A percentile compares a stretch with the other conserved stretches of the same genome.
phyloP scores from a whole-genome alignment of 2,797 vertebrate species.

The Enteromius anoplus region DNA sequence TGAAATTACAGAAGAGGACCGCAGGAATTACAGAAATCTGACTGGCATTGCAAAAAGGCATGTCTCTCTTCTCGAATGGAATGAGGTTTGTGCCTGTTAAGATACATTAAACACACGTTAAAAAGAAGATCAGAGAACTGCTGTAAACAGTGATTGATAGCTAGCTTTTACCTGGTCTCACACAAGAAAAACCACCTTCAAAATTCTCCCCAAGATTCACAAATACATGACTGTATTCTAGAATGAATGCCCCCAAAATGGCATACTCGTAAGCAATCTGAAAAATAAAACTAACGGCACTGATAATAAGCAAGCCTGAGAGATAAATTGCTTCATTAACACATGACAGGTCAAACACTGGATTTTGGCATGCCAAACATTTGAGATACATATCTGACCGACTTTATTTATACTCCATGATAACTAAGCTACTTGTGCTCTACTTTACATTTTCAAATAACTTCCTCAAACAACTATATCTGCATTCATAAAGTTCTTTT shows the following conservation, averaged over 20 bases:
- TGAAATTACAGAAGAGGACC: neutral
- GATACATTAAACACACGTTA: neutral
- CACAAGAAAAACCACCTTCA: neutral
- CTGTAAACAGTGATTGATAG: neutral
- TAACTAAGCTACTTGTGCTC: neutral
- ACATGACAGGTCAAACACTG: neutral
- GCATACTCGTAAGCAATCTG: neutral
- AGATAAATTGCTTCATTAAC: neutral
- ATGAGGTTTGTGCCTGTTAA: neutral
- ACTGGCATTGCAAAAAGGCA: neutral
- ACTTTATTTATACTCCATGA: neutral
- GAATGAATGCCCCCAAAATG: neutral
- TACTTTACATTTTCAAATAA: neutral
- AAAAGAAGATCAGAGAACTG: neutral
- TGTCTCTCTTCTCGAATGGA: neutral
- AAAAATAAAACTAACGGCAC: neutral
- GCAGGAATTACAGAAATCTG: neutral
- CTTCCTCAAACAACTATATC: neutral
- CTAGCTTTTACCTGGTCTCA: neutral
- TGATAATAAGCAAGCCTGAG: neutral
- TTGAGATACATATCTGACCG: neutral
- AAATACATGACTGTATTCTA: neutral
- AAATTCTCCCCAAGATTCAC: neutral
- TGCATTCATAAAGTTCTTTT: neutral
- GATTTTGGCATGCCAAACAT: constrained; percentile 1